Percentiles rank a stretch among this genome's conserved stretches.
These are phyloP conservation scores for Arctocebus calabarensis DNA, from an alignment of 2,797 vertebrate genomes.

Conservation along the genomic window DNA sequence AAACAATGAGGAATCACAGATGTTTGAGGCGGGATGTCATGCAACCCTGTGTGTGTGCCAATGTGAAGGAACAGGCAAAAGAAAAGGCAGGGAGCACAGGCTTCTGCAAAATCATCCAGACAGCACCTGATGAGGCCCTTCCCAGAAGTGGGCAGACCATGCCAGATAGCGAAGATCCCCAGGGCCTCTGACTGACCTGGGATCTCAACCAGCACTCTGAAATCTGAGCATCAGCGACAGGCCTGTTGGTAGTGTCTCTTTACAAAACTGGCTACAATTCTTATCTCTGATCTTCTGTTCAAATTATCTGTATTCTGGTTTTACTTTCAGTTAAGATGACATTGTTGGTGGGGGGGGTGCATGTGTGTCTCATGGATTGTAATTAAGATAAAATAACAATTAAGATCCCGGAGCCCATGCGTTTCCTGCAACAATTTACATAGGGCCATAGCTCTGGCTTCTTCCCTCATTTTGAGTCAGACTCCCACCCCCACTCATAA, in stretches of 20 bases:
- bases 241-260: background rate
- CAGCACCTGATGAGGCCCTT: background rate
- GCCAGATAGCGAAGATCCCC: background rate
- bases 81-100: background rate
- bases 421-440: background rate
- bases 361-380: background rate
- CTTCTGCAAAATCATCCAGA: background rate
- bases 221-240: background rate
- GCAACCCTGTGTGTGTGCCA: background rate
- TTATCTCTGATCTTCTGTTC: conserved; percentile 15
- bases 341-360: background rate
- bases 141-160: background rate
- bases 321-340: conserved; percentile 58
- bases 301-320: conserved; percentile 46
- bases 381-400: conserved; percentile 70
- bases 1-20: conserved; percentile 14
- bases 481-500: background rate
- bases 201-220: background rate
- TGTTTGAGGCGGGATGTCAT: background rate
- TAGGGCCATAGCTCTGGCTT: background rate
- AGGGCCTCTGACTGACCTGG: fast-evolving
- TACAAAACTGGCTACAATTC: conserved; percentile 27
- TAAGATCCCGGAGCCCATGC: background rate
- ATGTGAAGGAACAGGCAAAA: background rate
- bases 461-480: background rate